Percentiles rank a stretch among this genome's conserved stretches.
phyloP scores from a whole-genome alignment of 2,888 invertebrate species.

The Melanostoma mellinum region DNA sequence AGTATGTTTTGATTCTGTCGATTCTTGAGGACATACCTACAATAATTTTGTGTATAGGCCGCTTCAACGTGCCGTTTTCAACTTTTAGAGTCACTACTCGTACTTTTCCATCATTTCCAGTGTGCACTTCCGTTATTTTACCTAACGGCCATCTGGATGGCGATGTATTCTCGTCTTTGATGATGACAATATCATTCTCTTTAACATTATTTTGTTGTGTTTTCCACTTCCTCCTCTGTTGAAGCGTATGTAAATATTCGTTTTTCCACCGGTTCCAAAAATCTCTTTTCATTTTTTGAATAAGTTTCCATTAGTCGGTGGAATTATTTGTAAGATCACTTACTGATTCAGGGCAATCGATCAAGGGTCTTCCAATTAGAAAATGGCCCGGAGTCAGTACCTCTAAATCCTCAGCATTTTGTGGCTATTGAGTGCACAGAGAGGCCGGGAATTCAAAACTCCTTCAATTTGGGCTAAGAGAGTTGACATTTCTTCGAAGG shows the following conservation, averaged over 20 bases:
- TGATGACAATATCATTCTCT: no score
- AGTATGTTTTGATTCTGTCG: neutral
- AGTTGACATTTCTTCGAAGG: no score
- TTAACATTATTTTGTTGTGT: no score
- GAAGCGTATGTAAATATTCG: no score
- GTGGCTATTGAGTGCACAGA: constrained; percentile 10
- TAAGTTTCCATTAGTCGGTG: constrained; percentile 5
- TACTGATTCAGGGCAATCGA: neutral
- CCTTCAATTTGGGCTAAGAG: neutral
- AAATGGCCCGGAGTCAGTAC: constrained; percentile 5
- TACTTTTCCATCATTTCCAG: no score
- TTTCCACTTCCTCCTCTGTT: no score
- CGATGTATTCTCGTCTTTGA: no score
- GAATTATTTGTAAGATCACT: constrained; percentile 1
- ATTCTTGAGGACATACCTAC: constrained; percentile 5
- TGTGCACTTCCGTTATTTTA: no score
- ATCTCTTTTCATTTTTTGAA: neutral
- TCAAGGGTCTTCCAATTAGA: neutral
- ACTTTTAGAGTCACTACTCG: no score
- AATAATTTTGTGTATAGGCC: constrained; percentile 9
- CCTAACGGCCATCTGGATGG: no score
- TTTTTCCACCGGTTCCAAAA: no score
- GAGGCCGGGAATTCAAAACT: constrained; percentile 13
- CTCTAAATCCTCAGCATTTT: constrained; percentile 2
- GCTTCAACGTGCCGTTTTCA: constrained; percentile 10